A percentile compares a stretch with the other conserved stretches of the same genome.
Evolutionary conservation across 2,113 vertebrate genomes (phyloP).

Genomic region (Cephalophus harveyi): DNA sequence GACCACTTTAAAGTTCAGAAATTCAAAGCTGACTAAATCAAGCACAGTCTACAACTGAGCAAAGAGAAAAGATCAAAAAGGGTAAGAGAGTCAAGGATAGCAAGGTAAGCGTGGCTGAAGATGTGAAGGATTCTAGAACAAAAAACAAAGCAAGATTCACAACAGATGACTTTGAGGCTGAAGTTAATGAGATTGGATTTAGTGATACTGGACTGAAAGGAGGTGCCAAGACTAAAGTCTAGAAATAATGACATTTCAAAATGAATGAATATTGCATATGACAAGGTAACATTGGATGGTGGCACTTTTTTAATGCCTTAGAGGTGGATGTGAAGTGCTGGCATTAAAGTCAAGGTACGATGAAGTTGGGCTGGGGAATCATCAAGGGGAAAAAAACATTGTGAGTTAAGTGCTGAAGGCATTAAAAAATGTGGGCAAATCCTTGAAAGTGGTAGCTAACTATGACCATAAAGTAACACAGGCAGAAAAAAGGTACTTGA

Average conservation of each 20-base stretch:
- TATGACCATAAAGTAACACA: neutral
- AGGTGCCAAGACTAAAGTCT: neutral
- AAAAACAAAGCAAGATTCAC: slow-evolving; percentile 21
- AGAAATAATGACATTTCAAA: neutral
- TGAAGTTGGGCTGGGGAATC: neutral
- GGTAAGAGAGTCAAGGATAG: neutral
- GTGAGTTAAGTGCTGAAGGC: neutral
- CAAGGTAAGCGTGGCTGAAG: neutral
- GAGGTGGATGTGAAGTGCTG: neutral
- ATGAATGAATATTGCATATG: neutral
- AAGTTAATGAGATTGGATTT: neutral
- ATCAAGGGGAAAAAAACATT: neutral
- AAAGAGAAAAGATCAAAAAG: neutral
- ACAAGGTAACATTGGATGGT: neutral
- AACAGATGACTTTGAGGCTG: neutral
- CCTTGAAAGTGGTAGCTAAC: neutral
- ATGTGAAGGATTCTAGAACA: neutral
- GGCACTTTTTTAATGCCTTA: neutral
- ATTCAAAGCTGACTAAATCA: neutral
- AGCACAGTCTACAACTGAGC: neutral
- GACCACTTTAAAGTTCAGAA: neutral
- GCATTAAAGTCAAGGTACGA: neutral
- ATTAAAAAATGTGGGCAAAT: neutral
- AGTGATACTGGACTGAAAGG: neutral
- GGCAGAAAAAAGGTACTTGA: neutral